phyloP scores from a whole-genome alignment of 2,888 invertebrate genomes.

The Lithophane socia region DNA sequence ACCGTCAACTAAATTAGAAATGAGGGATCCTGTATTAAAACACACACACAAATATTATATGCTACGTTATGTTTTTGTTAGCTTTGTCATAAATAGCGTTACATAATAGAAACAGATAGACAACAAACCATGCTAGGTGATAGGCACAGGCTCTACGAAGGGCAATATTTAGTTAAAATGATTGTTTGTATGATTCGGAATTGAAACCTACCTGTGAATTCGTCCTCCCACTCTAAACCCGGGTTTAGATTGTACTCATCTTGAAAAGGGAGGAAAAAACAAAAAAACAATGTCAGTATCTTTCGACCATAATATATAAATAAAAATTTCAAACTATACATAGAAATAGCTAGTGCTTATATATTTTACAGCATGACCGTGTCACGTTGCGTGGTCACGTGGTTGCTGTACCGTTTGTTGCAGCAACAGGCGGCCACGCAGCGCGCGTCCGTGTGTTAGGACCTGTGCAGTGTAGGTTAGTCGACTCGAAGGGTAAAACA shows the following conservation, averaged over 20 bases:
- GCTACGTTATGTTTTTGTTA: conserved; percentile 79
- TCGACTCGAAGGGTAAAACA: conserved; percentile 86
- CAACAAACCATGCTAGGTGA: conserved; percentile 88
- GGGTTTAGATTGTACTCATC: conserved; percentile 99
- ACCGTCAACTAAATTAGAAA: conserved; percentile 55
- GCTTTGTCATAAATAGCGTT: conserved; percentile 78
- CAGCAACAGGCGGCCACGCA: conserved; percentile 68
- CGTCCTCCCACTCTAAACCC: conserved; percentile 99
- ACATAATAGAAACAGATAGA: conserved; percentile 81
- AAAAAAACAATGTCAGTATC: conserved; percentile 90
- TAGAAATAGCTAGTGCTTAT: conserved; percentile 86
- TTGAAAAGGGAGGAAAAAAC: conserved; percentile 94
- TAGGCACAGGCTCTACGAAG: conserved; percentile 88
- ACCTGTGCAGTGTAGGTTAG: conserved; percentile 89
- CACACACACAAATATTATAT: conserved; percentile 69
- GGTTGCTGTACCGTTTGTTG: conserved; percentile 23
- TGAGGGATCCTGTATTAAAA: conserved; percentile 71
- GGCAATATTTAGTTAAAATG: conserved; percentile 85
- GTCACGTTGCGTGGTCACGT: conserved; percentile 73
- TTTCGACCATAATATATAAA: conserved; percentile 84
- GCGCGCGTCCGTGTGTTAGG: conserved; percentile 81
- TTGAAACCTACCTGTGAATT: conserved; percentile 99
- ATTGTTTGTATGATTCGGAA: conserved; percentile 86
- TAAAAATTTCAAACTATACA: conserved; percentile 83
- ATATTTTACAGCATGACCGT: conserved; percentile 87